Percentiles rank a stretch among this genome's conserved stretches.
Evolutionary conservation across 2,113 vertebrate species (phyloP).

Genomic region (Neodon shergylaensis): DNA sequence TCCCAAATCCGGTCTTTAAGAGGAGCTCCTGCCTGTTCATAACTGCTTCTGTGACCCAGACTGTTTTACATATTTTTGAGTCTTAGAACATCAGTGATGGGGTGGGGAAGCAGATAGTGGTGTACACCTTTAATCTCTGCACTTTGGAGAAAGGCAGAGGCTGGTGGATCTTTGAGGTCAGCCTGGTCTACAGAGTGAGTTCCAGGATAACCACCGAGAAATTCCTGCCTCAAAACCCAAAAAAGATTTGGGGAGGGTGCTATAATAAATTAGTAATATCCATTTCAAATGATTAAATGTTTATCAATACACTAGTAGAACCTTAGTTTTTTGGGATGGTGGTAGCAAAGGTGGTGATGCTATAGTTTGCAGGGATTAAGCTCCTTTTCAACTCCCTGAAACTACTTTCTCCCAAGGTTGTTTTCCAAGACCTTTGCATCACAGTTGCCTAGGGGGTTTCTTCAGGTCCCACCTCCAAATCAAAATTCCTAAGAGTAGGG

Average conservation of each 20-base stretch:
- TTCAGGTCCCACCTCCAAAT: background rate
- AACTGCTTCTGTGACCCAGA: background rate
- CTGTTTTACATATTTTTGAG: background rate
- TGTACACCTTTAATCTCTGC: background rate
- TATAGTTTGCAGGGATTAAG: background rate
- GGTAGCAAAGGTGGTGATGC: background rate
- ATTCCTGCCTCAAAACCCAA: background rate
- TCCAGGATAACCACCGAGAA: background rate
- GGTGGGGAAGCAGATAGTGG: background rate
- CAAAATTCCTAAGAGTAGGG: conserved; percentile 58
- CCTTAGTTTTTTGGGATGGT: background rate
- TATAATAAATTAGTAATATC: conserved; percentile 32
- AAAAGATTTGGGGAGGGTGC: background rate
- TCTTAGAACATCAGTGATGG: background rate
- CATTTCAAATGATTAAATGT: background rate
- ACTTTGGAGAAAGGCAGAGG: background rate
- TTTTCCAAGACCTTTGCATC: background rate
- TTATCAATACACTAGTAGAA: background rate
- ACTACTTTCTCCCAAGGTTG: background rate
- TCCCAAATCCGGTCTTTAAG: background rate
- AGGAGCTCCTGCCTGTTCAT: background rate
- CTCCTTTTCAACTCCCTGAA: conserved; percentile 11
- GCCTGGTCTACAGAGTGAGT: background rate
- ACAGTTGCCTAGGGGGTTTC: background rate
- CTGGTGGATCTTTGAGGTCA: background rate